These are phyloP conservation scores for Ormia ochracea DNA, from an alignment of 2,888 invertebrate genomes.

Conservation along the genomic window DNA sequence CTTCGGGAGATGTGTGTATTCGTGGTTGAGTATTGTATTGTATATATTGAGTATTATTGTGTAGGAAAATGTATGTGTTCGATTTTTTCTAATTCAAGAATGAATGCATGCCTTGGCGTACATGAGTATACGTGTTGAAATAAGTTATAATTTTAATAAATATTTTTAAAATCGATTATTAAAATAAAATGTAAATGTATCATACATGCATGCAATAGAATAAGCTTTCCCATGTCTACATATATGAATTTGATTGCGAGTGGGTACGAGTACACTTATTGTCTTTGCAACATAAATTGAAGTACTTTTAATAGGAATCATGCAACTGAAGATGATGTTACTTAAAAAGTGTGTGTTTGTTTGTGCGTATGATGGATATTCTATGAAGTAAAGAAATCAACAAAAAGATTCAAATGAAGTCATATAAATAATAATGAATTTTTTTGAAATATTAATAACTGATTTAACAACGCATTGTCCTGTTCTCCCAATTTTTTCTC, in stretches of 20 bases:
- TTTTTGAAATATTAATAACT: not conserved
- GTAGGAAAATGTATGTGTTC: too few species aligned
- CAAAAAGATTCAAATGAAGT: not conserved
- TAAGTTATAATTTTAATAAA: conserved; percentile 30
- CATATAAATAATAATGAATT: not conserved
- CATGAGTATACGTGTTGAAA: conserved; percentile 39
- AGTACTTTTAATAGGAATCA: not conserved
- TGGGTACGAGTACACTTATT: not conserved
- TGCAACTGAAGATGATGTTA: not conserved
- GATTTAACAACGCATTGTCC: conserved; percentile 1
- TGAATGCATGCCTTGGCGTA: not conserved
- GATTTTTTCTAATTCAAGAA: not conserved
- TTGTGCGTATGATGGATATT: not conserved
- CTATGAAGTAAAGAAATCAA: not conserved
- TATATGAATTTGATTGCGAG: not conserved
- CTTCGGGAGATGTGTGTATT: not conserved
- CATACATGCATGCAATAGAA: too few species aligned
- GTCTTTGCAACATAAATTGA: not conserved
- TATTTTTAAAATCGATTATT: conserved; percentile 49
- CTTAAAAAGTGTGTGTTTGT: not conserved
- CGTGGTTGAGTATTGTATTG: not conserved
- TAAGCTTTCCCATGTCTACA: not conserved
- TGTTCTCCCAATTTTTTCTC: not conserved
- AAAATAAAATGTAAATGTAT: conserved; percentile 4
- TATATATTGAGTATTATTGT: too few species aligned